Percentiles rank a stretch among this genome's conserved stretches.
Conservation (phyloP, 2,113 vertebrate genomes). For the Pachycephala philippinensis region DNA sequence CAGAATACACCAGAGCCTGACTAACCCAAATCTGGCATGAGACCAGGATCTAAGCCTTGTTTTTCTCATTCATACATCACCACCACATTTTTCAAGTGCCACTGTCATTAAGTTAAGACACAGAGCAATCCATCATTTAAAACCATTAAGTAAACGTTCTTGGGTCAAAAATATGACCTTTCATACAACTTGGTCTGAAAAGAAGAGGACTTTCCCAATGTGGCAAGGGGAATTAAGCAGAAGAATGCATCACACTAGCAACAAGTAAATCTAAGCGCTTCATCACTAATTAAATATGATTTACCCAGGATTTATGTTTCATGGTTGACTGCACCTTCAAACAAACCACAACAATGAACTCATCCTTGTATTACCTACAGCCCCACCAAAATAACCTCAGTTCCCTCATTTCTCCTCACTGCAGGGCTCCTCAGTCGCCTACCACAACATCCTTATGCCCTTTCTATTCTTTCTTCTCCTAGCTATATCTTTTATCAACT, state of each 20-base stretch:
- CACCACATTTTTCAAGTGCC: constrained; percentile 31
- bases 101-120: constrained; percentile 32
- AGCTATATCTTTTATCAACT: background rate
- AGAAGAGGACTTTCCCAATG: background rate
- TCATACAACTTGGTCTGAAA: background rate
- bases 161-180: background rate
- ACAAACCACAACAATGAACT: background rate
- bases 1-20: background rate
- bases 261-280: background rate
- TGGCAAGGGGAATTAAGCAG: background rate
- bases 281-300: constrained; percentile 5
- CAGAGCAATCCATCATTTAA: background rate
- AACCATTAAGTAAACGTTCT: background rate
- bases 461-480: background rate
- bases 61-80: constrained; percentile 25
- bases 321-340: background rate
- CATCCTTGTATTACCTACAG: background rate
- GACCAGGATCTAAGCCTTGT: constrained; percentile 1
- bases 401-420: background rate
- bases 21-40: background rate
- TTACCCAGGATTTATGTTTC: background rate
- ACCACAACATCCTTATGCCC: background rate
- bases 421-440: background rate
- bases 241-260: background rate
- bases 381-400: background rate